Evolutionary conservation across 2,113 vertebrate species (phyloP).

Genomic region (Lates calcarifer): DNA sequence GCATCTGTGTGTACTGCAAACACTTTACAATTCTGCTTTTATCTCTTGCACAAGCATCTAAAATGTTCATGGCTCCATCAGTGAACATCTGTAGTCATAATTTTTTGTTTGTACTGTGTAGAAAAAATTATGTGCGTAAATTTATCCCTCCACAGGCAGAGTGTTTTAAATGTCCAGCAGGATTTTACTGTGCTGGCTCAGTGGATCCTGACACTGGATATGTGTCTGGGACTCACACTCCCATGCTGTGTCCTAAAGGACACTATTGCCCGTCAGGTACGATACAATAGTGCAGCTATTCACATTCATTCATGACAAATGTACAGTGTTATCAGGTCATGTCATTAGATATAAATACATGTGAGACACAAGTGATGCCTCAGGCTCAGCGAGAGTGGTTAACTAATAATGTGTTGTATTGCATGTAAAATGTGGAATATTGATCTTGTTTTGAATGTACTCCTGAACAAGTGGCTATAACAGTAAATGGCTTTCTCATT

Average conservation of each 20-base stretch:
- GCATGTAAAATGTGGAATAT: background rate
- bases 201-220: slow-evolving; percentile 61
- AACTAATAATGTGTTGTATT: background rate
- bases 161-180: slow-evolving; percentile 86
- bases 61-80: slow-evolving; percentile 1
- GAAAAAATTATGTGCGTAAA: background rate
- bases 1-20: slow-evolving; percentile 6
- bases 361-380: background rate
- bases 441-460: slow-evolving; percentile 6
- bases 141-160: slow-evolving; percentile 71
- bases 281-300: background rate
- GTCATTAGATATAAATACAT: slow-evolving; percentile 12
- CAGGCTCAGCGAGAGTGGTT: background rate
- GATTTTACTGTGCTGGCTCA: slow-evolving; percentile 82
- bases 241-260: slow-evolving; percentile 82
- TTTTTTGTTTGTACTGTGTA: slow-evolving; percentile 27
- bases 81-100: slow-evolving; percentile 33
- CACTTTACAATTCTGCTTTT: slow-evolving; percentile 5
- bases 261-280: slow-evolving; percentile 86
- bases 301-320: slow-evolving; percentile 8
- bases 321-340: slow-evolving; percentile 8
- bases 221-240: slow-evolving; percentile 72
- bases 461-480: slow-evolving; percentile 31
- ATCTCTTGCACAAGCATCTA: background rate
- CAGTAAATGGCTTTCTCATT: slow-evolving; percentile 54